These are phyloP conservation scores for Criorhina ranunculi DNA, from an alignment of 2,888 invertebrate genomes.

Conservation along the genomic window DNA sequence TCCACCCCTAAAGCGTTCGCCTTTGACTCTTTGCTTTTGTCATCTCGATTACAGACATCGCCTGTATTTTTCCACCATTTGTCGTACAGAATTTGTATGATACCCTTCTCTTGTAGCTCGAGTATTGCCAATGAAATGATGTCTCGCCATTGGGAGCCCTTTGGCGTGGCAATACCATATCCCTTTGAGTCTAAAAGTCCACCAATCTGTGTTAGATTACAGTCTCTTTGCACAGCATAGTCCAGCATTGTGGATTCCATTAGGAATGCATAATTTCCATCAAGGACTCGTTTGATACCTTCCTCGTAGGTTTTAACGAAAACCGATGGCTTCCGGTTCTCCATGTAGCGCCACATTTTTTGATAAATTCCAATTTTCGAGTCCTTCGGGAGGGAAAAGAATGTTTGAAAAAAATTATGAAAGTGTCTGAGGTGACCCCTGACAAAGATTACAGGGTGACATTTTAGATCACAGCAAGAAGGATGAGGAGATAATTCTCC, in stretches of 20 bases:
- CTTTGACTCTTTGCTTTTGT: conserved; percentile 95
- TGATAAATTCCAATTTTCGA: conserved; percentile 96
- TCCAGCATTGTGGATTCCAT: conserved; percentile 99
- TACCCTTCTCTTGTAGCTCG: conserved; percentile 97
- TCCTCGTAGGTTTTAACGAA: conserved; percentile 96
- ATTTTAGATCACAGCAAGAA: too few species aligned
- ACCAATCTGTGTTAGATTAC: conserved; percentile 98
- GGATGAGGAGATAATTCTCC: too few species aligned
- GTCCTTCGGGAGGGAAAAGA: conserved; percentile 86
- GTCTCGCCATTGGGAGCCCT: conserved; percentile 98
- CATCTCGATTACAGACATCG: conserved; percentile 94
- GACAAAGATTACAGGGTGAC: too few species aligned
- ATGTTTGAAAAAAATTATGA: neutral
- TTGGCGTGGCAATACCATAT: conserved; percentile 98
- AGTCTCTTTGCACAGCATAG: conserved; percentile 97
- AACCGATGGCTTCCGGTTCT: conserved; percentile 90
- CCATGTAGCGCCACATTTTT: conserved; percentile 98
- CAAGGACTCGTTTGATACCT: conserved; percentile 93
- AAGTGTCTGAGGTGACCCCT: too few species aligned
- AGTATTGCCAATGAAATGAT: conserved; percentile 97
- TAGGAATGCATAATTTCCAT: conserved; percentile 97
- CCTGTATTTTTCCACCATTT: conserved; percentile 99
- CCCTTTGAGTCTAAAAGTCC: conserved; percentile 87
- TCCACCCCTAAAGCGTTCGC: conserved; percentile 95
- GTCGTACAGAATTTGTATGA: conserved; percentile 96